phyloP scores from a whole-genome alignment of 2,113 vertebrate genomes.

The Perccottus glenii region DNA sequence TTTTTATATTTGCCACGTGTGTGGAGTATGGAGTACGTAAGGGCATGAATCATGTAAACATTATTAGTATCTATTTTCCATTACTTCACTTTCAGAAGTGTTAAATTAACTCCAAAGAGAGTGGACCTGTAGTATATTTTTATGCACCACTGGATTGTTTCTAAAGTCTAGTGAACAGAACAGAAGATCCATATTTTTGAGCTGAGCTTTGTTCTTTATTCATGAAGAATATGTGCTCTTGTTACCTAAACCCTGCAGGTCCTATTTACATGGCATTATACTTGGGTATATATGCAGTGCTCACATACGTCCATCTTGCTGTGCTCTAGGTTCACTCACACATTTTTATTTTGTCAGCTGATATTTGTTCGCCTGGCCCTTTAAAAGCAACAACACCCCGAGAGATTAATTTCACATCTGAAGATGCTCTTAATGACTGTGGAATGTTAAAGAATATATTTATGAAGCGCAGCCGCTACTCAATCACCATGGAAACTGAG shows the following conservation, averaged over 20 bases:
- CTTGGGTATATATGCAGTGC: neutral
- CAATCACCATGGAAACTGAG: slow-evolving; percentile 77
- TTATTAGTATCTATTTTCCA: too few relatives aligned
- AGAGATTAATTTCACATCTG: slow-evolving; percentile 30
- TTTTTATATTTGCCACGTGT: too few relatives aligned
- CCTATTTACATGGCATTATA: neutral
- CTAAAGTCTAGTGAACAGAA: neutral
- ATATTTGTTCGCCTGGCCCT: slow-evolving; percentile 6
- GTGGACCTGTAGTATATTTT: too few relatives aligned
- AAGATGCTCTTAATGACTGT: slow-evolving; percentile 69
- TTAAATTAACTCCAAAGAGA: too few relatives aligned
- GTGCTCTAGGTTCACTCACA: slow-evolving; percentile 7
- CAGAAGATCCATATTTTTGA: neutral
- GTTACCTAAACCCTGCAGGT: slow-evolving; percentile 18
- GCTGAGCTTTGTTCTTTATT: slow-evolving; percentile 26
- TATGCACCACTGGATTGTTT: too few relatives aligned
- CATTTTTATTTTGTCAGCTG: neutral
- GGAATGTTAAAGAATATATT: slow-evolving; percentile 70
- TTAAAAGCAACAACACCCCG: slow-evolving; percentile 39
- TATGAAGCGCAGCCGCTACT: slow-evolving; percentile 67
- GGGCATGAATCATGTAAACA: too few relatives aligned
- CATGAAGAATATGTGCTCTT: slow-evolving; percentile 24
- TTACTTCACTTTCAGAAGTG: too few relatives aligned
- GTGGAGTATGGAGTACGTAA: too few relatives aligned
- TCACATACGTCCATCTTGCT: slow-evolving; percentile 1